These are phyloP conservation scores for Gadopsis bispinosus DNA, from an alignment of 2,797 vertebrate genomes.

Conservation along the genomic window DNA sequence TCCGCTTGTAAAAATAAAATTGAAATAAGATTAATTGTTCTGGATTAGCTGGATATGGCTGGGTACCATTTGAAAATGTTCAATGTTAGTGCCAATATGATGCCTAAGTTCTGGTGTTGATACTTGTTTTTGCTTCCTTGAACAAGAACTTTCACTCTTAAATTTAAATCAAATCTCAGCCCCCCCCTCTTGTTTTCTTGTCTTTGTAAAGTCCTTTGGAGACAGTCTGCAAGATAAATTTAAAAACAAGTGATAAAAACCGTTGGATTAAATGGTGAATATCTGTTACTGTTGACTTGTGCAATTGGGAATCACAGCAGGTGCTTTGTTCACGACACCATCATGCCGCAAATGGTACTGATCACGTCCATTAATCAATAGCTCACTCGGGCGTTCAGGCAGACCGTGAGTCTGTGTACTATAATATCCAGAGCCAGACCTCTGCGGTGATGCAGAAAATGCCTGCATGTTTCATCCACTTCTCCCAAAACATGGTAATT, in stretches of 20 bases:
- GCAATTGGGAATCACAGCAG: constrained; percentile 15
- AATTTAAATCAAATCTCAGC: not conserved
- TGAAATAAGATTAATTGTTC: not conserved
- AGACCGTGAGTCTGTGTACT: constrained; percentile 12
- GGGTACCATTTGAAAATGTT: not conserved
- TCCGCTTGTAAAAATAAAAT: too few relatives aligned
- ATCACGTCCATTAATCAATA: constrained; percentile 48
- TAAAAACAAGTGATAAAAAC: constrained; percentile 1
- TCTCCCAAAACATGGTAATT: constrained; percentile 20
- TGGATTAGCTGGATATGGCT: not conserved
- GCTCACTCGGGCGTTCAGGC: constrained; percentile 25
- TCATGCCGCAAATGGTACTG: constrained; percentile 25
- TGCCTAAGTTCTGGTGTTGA: not conserved
- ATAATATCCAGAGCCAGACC: constrained; percentile 42
- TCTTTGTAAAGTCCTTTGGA: not conserved
- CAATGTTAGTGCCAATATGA: not conserved
- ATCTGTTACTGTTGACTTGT: constrained; percentile 18
- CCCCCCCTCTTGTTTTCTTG: too few relatives aligned
- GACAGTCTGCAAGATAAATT: not conserved
- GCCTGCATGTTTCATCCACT: constrained; percentile 40
- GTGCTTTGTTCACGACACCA: constrained; percentile 28
- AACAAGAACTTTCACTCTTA: too few relatives aligned
- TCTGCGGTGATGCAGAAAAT: constrained; percentile 45
- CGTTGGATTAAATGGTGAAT: constrained; percentile 21
- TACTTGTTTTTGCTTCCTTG: not conserved